Percentiles rank a stretch among this genome's conserved stretches.
Evolutionary conservation across 2,797 vertebrate species (phyloP).

Genomic region (Pantherophis alleghaniensis): DNA sequence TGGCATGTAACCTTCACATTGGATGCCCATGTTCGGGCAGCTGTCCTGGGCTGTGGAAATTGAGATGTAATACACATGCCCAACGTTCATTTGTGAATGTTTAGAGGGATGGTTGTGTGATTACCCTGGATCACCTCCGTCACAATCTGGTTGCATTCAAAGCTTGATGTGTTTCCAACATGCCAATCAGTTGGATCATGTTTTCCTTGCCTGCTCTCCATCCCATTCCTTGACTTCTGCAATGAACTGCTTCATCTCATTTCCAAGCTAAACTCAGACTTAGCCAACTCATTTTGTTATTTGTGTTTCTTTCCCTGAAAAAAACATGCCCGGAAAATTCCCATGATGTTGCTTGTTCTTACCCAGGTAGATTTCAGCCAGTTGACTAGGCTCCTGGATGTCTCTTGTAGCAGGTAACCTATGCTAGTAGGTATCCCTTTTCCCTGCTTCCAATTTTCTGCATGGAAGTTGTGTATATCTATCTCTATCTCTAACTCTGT

Average conservation of each 20-base stretch:
- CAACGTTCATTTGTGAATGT: background rate
- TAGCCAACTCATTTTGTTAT: slow-evolving; percentile 16
- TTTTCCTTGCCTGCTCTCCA: background rate
- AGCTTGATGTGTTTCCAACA: background rate
- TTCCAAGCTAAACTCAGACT: background rate
- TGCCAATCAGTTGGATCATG: background rate
- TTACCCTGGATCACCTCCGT: background rate
- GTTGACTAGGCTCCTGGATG: background rate
- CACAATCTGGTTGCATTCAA: background rate
- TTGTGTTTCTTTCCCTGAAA: background rate
- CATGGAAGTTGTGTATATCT: slow-evolving; percentile 19
- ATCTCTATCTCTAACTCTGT: no score
- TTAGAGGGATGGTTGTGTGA: background rate
- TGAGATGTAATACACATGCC: background rate
- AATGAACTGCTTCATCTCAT: background rate
- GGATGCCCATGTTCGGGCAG: background rate
- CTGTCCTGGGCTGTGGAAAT: background rate
- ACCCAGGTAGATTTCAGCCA: slow-evolving; percentile 15
- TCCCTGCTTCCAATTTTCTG: slow-evolving; percentile 34
- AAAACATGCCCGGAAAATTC: background rate
- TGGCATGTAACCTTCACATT: background rate
- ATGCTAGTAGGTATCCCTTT: rapidly evolving
- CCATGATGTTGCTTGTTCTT: background rate
- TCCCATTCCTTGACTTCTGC: background rate
- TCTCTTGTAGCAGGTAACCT: background rate